Conservation (phyloP, 1,140 invertebrate species). For the Apis dorsata region DNA sequence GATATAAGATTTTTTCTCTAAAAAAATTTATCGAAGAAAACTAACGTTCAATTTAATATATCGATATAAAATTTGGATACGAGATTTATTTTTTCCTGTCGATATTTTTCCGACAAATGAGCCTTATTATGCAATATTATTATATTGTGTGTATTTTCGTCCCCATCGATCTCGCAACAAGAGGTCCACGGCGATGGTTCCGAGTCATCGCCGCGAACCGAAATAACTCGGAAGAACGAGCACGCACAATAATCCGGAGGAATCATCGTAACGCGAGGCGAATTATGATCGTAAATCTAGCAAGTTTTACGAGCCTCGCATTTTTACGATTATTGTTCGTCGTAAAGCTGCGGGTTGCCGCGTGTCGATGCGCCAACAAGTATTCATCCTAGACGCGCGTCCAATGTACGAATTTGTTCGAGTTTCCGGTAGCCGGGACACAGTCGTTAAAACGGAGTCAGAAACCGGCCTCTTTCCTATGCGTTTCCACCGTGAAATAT, state of each 20-base stretch:
- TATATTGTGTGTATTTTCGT: neutral
- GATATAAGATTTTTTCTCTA: no score
- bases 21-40: no score
- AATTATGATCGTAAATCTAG: constrained; percentile 30
- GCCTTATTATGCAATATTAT: no score
- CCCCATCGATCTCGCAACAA: neutral
- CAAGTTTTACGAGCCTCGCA: constrained; percentile 3
- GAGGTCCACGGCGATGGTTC: neutral
- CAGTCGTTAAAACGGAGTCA: neutral
- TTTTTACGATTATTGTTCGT: constrained; percentile 27
- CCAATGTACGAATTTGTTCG: neutral
- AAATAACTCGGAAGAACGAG: constrained; percentile 7
- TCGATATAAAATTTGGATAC: no score
- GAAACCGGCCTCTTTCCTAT: neutral
- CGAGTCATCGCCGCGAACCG: neutral
- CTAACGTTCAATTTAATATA: no score
- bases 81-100: no score
- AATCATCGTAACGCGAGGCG: constrained; percentile 11
- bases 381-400: neutral
- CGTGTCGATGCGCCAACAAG: neutral
- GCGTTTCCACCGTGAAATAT: neutral
- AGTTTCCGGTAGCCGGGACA: neutral
- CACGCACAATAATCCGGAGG: constrained; percentile 10
- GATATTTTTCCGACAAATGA: no score
- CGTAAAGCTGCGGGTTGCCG: constrained; percentile 6